Base-by-base conservation (phyloP, 1,140 invertebrate species). In the Papilio aristodemus region DNA sequence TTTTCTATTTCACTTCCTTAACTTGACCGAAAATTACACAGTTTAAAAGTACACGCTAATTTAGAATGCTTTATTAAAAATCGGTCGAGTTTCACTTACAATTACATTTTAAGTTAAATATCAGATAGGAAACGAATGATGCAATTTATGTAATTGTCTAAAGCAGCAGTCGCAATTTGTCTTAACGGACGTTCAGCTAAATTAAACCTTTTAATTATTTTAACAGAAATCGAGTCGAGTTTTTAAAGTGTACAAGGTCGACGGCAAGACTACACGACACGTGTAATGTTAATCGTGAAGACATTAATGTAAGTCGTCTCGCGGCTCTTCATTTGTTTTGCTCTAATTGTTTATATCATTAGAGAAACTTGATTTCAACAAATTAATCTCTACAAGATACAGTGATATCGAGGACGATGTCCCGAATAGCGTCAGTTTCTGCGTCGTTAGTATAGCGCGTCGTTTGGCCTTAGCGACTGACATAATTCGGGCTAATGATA, bases 401-500 rank as follows among this genome's bases (percentile, higher is more conserved):
- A 5, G 22, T 7, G n/a, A 17, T 39, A 62, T 62, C 13, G 59
- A 39, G 37, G 14, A 39, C 59, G n/a, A 19, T 17, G 59, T 62
- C 10, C 37, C 14, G 14, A 37, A 62, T 62, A 62, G 36, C 57
- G 32, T 59, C 19, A 8, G 27, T 22, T 62, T 22, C 37, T 62
- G 32, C 36, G 19, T 10, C 39, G 14, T 2, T 25, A 25, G 27
- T 50, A 8, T 14, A 50, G 13, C 46, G 46, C 14, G 22, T 11
- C 54, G 54, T 25, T 64, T 9, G 37, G 38, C 25, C 19, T 50
- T 46, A 36, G 60, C 43, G 70, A 43, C 41, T 68, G 41, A 46
- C 70, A 70, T 67, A 72, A 76, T 77, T 68, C 66, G 39, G 54
- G 50, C 67, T 59, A 68, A 71, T 54, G 73, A 77, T 72, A 73